Evolutionary conservation across 1,140 invertebrate species (phyloP).

Genomic region (Drosophila mayri): DNA sequence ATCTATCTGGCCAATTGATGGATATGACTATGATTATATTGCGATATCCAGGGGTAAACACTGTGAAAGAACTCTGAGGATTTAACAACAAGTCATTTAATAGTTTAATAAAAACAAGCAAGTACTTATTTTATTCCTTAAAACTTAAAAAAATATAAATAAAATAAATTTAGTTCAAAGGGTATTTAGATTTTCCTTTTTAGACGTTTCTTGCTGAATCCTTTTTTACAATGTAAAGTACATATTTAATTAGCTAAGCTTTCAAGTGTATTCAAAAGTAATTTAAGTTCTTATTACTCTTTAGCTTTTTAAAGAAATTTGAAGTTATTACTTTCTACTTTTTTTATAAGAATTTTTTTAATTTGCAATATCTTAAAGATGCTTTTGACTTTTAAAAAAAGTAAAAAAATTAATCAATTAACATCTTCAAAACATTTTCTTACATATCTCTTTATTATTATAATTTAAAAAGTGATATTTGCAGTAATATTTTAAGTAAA

Average conservation of each 20-base stretch:
- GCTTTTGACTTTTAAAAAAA: background rate
- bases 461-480: background rate
- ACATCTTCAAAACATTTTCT: background rate
- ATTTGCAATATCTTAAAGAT: too few relatives aligned
- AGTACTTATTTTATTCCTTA: too few relatives aligned
- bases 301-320: background rate
- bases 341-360: background rate
- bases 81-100: background rate
- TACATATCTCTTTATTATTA: background rate
- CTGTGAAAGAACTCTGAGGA: too few relatives aligned
- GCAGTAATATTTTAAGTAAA: background rate
- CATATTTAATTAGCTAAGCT: background rate
- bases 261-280: background rate
- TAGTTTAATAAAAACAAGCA: background rate
- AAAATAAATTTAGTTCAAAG: background rate
- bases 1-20: slow-evolving; percentile 36
- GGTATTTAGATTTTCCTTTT: background rate
- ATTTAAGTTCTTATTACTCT: background rate
- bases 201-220: background rate
- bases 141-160: background rate
- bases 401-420: background rate
- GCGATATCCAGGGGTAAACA: background rate
- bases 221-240: background rate
- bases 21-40: slow-evolving; percentile 43
- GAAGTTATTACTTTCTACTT: background rate